phyloP scores from a whole-genome alignment of 2,888 invertebrate species.

The Gasteruption jaculator region DNA sequence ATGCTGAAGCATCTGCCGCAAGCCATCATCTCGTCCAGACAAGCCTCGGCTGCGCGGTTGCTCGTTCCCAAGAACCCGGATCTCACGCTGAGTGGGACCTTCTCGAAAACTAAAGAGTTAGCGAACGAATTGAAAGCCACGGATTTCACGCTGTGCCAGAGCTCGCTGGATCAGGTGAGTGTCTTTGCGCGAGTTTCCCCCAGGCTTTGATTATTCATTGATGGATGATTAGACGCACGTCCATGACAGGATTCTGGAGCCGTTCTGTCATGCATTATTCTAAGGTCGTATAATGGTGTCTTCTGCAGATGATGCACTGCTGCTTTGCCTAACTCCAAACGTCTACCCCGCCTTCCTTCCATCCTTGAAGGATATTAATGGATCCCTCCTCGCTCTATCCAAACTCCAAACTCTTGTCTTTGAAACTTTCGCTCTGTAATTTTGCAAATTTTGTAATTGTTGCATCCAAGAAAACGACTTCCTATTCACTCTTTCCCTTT shows the following conservation, averaged over 20 bases:
- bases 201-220: no score
- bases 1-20: constrained; percentile 44
- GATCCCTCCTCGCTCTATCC: no score
- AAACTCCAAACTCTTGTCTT: no score
- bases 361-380: constrained; percentile 41
- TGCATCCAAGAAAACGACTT: no score
- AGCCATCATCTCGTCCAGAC: constrained; percentile 51
- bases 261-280: constrained; percentile 21
- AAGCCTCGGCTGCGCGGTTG: constrained; percentile 52
- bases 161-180: constrained; percentile 59
- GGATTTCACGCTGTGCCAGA: constrained; percentile 60
- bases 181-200: no score
- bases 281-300: constrained; percentile 35
- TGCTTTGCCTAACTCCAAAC: constrained; percentile 17
- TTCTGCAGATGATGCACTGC: constrained; percentile 37
- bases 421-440: no score
- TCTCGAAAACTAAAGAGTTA: constrained; percentile 54
- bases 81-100: constrained; percentile 53
- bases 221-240: no score
- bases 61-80: constrained; percentile 51
- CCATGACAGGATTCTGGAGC: no score
- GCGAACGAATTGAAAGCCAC: constrained; percentile 54
- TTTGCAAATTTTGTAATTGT: no score
- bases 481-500: no score
- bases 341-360: constrained; percentile 27